Base-by-base conservation (phyloP, 2,888 invertebrate genomes). In the Abscondita cerata region DNA sequence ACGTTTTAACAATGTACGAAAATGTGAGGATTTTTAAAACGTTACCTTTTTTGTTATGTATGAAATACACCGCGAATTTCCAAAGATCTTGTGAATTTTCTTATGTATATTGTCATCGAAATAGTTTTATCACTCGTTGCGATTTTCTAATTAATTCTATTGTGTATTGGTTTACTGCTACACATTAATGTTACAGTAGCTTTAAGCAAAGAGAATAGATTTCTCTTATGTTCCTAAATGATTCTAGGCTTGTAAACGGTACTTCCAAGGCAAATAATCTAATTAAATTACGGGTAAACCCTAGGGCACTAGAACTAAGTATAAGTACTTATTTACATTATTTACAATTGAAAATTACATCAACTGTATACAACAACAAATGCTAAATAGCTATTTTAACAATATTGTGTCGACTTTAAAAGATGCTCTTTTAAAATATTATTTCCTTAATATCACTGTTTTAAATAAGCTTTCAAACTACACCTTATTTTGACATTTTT, bases 341-440 rank as follows among this genome's bases (percentile, higher is more conserved):
- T 75, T 61, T 75, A 75, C 75, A 75, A 58, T 73, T 73, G 62
- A 70, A 67, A 70, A 70, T 63, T 71, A 70, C 72, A 73, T 69
- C 70, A 70, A 72, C 71, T 70, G 67, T 69, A 65, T 72, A 71
- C 71, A 74, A 74, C 75, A 74, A 72, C 68, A 71, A 71, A 66
- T 70, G 68, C 71, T 71, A 67, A 58, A 63, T 63, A 53, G 54
- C 59, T 62, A 62, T 53, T 52, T 62, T 62, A 62, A 62, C 57
- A 57, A 62, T 53, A 48, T 48, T 57, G 44, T 18, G 52, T 20
- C 44, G 44, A 62, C 38, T 36, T 62, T 62, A 57, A 62, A 62
- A 62, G 62, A 62, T 62, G 62, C 62, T 62, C 53, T 44, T 41
- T 3, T 13, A 44, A 44, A 44, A 18, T 18, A 1, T 25, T 25